Evolutionary conservation across 2,113 vertebrate genomes (phyloP).

Genomic region (Solenodon paradoxus): DNA sequence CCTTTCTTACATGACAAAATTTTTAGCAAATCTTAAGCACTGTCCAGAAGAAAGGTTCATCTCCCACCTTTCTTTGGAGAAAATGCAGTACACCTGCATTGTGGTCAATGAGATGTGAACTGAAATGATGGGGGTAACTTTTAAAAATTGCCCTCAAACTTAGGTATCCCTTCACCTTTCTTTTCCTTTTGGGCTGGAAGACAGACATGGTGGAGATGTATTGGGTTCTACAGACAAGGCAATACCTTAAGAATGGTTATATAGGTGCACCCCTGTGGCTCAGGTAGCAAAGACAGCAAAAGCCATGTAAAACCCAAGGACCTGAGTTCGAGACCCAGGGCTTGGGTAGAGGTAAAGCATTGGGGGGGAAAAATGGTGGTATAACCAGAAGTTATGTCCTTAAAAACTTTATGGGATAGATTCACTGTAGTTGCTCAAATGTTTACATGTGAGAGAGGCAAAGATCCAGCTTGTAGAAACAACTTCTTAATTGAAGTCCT

Average conservation of each 20-base stretch:
- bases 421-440: neutral
- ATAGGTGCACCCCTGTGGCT: too few species aligned
- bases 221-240: neutral
- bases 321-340: too few species aligned
- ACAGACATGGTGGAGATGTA: neutral
- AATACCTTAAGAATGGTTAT: neutral
- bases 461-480: neutral
- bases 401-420: neutral
- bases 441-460: neutral
- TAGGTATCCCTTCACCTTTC: neutral
- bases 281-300: too few species aligned
- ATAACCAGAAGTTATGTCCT: too few species aligned
- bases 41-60: constrained; percentile 6
- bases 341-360: too few species aligned
- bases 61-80: neutral
- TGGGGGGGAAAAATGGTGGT: too few species aligned
- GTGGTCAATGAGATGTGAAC: neutral
- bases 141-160: neutral
- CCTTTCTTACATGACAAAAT: neutral
- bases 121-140: neutral
- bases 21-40: neutral
- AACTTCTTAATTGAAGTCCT: neutral
- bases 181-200: neutral
- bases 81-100: neutral
- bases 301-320: too few species aligned